A percentile compares a stretch with the other conserved stretches of the same genome.
Conservation (phyloP, 2,888 invertebrate genomes). For the Rotaria magnacalcarata region DNA sequence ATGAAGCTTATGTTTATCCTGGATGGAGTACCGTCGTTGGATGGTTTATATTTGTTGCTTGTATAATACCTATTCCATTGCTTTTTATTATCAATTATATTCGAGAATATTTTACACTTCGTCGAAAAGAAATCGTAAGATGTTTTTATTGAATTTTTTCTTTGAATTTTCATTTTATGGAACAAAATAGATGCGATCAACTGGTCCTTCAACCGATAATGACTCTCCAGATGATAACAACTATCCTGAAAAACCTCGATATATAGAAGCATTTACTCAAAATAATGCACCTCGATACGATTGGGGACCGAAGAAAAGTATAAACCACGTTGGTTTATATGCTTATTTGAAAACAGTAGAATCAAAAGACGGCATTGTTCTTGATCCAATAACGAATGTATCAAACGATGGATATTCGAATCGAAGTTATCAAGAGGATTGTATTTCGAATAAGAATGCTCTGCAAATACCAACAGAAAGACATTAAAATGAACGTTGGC, state of each 20-base stretch:
- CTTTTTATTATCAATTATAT: conserved; percentile 3
- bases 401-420: too few relatives aligned
- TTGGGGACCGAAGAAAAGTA: conserved; percentile 32
- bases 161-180: neutral
- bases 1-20: neutral
- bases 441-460: too few relatives aligned
- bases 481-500: too few relatives aligned
- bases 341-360: neutral
- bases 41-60: neutral
- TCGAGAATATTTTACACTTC: neutral
- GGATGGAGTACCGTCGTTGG: neutral
- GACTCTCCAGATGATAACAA: neutral
- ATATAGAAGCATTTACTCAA: neutral
- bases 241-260: neutral
- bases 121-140: neutral
- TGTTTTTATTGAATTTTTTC: neutral
- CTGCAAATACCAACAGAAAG: too few relatives aligned
- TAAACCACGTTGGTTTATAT: neutral
- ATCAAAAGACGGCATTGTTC: neutral
- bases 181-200: neutral
- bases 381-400: neutral
- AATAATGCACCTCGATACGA: conserved; percentile 5
- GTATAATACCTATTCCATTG: conserved; percentile 1
- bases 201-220: neutral
- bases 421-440: too few relatives aligned